phyloP scores from a whole-genome alignment of 2,797 vertebrate genomes.

The Alosa sapidissima region DNA sequence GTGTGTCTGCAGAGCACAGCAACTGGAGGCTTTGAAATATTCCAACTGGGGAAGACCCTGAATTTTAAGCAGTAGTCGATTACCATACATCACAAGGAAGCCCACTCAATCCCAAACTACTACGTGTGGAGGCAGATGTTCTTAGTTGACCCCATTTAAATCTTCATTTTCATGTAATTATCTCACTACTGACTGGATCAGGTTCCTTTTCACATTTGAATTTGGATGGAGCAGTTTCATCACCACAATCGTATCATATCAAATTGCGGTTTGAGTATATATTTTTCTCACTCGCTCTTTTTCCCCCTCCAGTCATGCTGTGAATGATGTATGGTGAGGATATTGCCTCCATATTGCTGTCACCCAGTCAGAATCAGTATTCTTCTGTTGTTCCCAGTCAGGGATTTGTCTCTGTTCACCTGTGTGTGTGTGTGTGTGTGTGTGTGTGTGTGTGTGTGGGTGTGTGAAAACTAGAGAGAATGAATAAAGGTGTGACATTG shows the following conservation, averaged over 20 bases:
- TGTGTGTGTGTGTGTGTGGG: neutral
- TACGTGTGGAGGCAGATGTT: constrained; percentile 62
- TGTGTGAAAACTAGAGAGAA: neutral
- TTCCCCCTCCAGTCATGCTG: neutral
- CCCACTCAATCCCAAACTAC: constrained; percentile 56
- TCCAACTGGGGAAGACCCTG: constrained; percentile 29
- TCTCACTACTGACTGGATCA: constrained; percentile 4
- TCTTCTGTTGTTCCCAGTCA: neutral
- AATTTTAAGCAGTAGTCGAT: constrained; percentile 63
- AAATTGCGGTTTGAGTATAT: constrained; percentile 8
- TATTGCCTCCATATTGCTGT: constrained; percentile 10
- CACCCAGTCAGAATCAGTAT: neutral
- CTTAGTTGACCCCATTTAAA: constrained; percentile 64
- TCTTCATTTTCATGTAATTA: constrained; percentile 63
- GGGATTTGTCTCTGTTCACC: neutral
- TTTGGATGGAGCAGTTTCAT: constrained; percentile 10
- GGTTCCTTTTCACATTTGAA: neutral
- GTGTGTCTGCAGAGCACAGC: neutral
- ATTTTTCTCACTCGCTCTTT: neutral
- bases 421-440: neutral
- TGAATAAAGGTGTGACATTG: constrained; percentile 9
- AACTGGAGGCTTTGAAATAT: constrained; percentile 38
- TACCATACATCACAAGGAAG: constrained; percentile 66
- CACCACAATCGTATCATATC: neutral
- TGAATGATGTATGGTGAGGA: constrained; percentile 19